Evolutionary conservation across 2,888 invertebrate species (phyloP), one percentile per base, ranked within the genome.

Genomic region (Lycia hirtaria): DNA sequence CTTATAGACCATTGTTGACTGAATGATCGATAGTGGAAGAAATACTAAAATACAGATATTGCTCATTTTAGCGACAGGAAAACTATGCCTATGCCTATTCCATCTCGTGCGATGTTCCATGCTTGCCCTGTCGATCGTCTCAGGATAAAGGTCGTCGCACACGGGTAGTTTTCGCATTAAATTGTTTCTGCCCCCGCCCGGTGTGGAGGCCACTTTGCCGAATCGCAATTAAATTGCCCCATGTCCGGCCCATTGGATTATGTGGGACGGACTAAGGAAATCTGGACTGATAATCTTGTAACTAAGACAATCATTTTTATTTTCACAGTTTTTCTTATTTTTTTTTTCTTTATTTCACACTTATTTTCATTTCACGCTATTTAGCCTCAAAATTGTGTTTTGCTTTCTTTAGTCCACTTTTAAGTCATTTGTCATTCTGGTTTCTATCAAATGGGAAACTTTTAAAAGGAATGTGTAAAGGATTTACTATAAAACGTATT

Each of bases 211-310:
- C 80, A 76, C 75, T 82, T 78, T 78, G 78, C 74, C 76, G 79
- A 76, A 83, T 76, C 74, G 80, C 85, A 81, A 85, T 87, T 85
- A 83, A 82, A 85, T 82, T 81, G 76, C 71, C 72, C 68, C 75
- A 74, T 74, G 78, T 77, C 75, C 76, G 70, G 77, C 78, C 84
- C 81, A 83, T 85, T 79, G 80, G 75, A 64, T 58, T 57, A 41
- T 2, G 74, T 74, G 80, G 72, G 73, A 26, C 60, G 80, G 52
- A 83, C 49, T 76, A 22, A 10, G 41, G 26, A 22, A 38, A 2
- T 35, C 10, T 35, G 10, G 5, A 14, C 1, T 35, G 4, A 17
- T 6, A 10, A 10, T 17, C 4, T 4, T 1, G 5, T 33, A 2
- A 2, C 4, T 33, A 33, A n/a, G n/a, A n/a, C n/a, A n/a, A n/a